These are phyloP conservation scores for Dendroctonus ponderosae DNA, from an alignment of 1,140 invertebrate genomes.

Conservation along the genomic window DNA sequence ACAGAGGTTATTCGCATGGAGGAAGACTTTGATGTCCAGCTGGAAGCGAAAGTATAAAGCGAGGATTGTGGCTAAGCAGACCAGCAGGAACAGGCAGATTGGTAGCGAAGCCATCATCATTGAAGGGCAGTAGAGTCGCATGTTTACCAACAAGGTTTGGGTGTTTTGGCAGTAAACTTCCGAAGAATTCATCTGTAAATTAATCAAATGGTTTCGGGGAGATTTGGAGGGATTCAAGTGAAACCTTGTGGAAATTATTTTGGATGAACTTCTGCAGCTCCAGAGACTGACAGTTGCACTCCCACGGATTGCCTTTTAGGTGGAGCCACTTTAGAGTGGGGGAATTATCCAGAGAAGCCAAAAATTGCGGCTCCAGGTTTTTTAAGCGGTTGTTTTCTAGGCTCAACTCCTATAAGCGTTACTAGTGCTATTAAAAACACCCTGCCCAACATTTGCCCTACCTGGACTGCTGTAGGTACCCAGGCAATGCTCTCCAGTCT, in stretches of 20 bases:
- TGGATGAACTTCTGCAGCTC: slow-evolving; percentile 34
- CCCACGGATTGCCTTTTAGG: slow-evolving; percentile 43
- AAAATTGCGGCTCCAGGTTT: slow-evolving; percentile 29
- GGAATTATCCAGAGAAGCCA: slow-evolving; percentile 30
- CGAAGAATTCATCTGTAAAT: slow-evolving; percentile 38
- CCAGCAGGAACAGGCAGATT: slow-evolving; percentile 1
- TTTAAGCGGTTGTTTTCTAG: slow-evolving; percentile 39
- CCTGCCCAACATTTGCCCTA: no score
- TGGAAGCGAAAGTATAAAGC: slow-evolving; percentile 66
- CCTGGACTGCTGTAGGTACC: background rate
- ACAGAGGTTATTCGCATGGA: slow-evolving; percentile 64
- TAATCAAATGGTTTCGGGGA: background rate
- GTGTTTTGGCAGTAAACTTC: slow-evolving; percentile 33
- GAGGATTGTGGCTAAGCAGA: slow-evolving; percentile 12
- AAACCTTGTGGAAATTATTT: slow-evolving; percentile 12
- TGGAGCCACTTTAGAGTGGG: slow-evolving; percentile 26
- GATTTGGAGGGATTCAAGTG: background rate
- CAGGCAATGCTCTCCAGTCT: background rate
- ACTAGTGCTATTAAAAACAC: no score
- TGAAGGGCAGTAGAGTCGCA: slow-evolving; percentile 5
- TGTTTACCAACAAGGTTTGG: slow-evolving; percentile 22
- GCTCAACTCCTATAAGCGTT: slow-evolving; percentile 33
- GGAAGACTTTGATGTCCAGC: slow-evolving; percentile 66
- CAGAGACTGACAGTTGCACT: slow-evolving; percentile 33
- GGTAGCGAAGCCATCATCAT: slow-evolving; percentile 5